phyloP scores from a whole-genome alignment of 1,140 invertebrate genomes.

The Drosophila kepulauana region DNA sequence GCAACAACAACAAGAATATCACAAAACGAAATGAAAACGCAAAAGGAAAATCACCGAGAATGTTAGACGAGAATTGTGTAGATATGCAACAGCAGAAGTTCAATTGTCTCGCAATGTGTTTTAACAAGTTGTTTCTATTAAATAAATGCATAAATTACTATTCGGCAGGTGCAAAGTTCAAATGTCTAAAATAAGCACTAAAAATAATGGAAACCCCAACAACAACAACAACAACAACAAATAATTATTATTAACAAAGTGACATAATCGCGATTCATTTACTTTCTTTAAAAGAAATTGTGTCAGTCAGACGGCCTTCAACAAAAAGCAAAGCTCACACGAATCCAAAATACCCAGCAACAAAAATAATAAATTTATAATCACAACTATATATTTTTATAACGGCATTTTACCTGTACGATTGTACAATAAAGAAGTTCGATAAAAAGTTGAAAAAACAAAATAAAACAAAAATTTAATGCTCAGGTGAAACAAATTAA shows the following conservation, averaged over 20 bases:
- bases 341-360: background rate
- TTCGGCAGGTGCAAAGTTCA: constrained; percentile 49
- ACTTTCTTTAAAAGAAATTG: constrained; percentile 19
- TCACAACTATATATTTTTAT: constrained; percentile 65
- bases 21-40: constrained; percentile 21
- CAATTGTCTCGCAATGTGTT: constrained; percentile 59
- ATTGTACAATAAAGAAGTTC: constrained; percentile 22
- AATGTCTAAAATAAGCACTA: constrained; percentile 46
- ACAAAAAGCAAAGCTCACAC: constrained; percentile 21
- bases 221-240: constrained; percentile 1
- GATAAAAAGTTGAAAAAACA: constrained; percentile 27
- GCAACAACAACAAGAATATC: background rate
- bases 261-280: constrained; percentile 24
- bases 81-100: constrained; percentile 8
- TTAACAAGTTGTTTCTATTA: constrained; percentile 63
- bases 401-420: constrained; percentile 64
- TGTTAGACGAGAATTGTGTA: constrained; percentile 50
- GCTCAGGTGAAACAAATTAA: constrained; percentile 63
- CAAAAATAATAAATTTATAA: constrained; percentile 15
- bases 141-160: constrained; percentile 54
- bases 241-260: constrained; percentile 18
- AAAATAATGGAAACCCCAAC: constrained; percentile 16
- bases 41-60: constrained; percentile 12
- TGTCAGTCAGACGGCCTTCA: constrained; percentile 21
- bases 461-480: constrained; percentile 37